Percentiles rank a stretch among this genome's conserved stretches.
Evolutionary conservation across 2,797 vertebrate species (phyloP).

Genomic region (Sarcoramphus papa): DNA sequence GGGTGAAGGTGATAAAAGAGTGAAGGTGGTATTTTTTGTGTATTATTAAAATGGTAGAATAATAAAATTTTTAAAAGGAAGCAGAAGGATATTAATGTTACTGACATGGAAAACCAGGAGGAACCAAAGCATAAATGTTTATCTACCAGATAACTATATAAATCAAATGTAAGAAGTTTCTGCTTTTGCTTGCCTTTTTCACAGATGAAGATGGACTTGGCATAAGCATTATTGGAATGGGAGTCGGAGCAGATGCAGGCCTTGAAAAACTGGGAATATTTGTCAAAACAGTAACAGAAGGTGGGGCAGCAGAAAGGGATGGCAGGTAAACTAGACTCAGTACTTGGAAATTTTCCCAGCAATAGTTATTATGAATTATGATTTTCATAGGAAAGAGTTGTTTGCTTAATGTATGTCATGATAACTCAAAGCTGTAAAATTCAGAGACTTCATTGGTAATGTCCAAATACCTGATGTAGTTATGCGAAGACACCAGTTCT

Average conservation of each 20-base stretch:
- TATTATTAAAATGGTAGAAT: background rate
- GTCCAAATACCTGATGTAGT: background rate
- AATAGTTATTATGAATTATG: background rate
- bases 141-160: background rate
- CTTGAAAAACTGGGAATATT: constrained; percentile 98
- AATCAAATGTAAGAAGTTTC: background rate
- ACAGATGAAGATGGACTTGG: constrained; percentile 95
- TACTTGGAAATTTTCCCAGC: background rate
- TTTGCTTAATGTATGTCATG: background rate
- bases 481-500: background rate
- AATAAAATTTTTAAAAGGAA: background rate
- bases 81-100: background rate
- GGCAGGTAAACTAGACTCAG: constrained; percentile 79
- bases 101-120: background rate
- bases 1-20: background rate
- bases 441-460: background rate
- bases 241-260: constrained; percentile 94
- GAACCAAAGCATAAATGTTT: background rate
- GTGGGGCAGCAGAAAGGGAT: constrained; percentile 92
- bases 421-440: background rate
- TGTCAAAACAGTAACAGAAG: constrained; percentile 96
- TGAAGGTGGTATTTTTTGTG: background rate
- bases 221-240: constrained; percentile 99
- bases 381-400: background rate
- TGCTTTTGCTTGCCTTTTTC: constrained; percentile 31